phyloP scores from a whole-genome alignment of 2,888 invertebrate genomes.

The Balanococcus diminutus region DNA sequence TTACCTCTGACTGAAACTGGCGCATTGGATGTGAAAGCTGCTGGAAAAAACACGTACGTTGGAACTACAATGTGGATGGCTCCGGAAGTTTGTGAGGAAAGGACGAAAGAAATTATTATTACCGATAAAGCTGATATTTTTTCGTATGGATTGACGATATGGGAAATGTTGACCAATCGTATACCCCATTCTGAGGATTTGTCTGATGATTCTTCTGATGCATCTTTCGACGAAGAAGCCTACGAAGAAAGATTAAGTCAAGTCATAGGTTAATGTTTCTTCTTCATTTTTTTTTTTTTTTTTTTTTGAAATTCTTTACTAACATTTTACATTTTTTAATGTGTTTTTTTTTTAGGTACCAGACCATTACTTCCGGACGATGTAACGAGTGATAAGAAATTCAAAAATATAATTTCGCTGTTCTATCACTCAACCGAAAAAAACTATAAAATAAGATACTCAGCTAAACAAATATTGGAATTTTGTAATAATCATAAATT shows the following conservation, averaged over 20 bases:
- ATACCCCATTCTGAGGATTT: constrained; percentile 67
- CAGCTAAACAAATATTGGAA: constrained; percentile 66
- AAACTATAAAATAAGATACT: constrained; percentile 67
- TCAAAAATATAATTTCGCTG: constrained; percentile 70
- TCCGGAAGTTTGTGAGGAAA: constrained; percentile 71
- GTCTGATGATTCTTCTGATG: constrained; percentile 57
- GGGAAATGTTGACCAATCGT: constrained; percentile 79
- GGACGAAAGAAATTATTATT: constrained; percentile 63
- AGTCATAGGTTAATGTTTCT: constrained; percentile 24
- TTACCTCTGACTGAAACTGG: constrained; percentile 72
- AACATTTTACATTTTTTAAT: constrained; percentile 56
- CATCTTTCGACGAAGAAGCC: constrained; percentile 57
- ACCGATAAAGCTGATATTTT: constrained; percentile 79
- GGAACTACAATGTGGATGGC: constrained; percentile 82
- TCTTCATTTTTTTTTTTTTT: constrained; percentile 36
- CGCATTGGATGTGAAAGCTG: constrained; percentile 58
- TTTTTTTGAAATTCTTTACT: not conserved
- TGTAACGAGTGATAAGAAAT: constrained; percentile 64
- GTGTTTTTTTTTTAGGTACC: constrained; percentile 65
- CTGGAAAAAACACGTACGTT: constrained; percentile 68
- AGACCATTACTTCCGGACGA: constrained; percentile 72
- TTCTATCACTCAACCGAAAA: constrained; percentile 75
- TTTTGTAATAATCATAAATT: not conserved
- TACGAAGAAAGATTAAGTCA: constrained; percentile 59
- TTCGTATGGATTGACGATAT: constrained; percentile 77